Base-by-base conservation (phyloP, 2,797 vertebrate species). In the Hafferia zeledoni region DNA sequence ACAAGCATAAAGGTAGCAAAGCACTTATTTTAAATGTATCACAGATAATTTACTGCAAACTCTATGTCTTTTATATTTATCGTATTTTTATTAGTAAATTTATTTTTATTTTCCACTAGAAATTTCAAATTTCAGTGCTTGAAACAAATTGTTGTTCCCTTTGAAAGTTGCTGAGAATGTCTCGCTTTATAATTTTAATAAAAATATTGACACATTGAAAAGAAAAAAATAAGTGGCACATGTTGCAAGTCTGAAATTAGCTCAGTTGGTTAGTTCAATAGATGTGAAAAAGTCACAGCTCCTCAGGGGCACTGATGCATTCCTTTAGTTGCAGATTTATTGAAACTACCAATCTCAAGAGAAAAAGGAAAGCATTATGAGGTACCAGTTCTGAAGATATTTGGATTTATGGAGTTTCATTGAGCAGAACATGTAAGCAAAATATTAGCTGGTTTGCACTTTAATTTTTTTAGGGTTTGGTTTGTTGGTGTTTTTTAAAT, bases 1-100 rank as follows among this genome's bases (percentile, higher is more conserved):
- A 2, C 12, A 79, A 75, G 8, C 1, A 0, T 11, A 2, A 4
- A 22, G 17, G 3, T 30, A 46, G 16, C 47, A 35, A 65, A 70
- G 22, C 44, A 44, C 1, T 33, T 44, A 7, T 13, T 76, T 80
- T 47, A 77, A 74, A 77, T 39, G 3, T 44, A 53, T 61, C 24
- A 69, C 27, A 35, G 13, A 15, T 30, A 69, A 46, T 53, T 60
- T 56, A 57, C 24, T 50, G 7, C 13, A 69, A 65, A 41, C 5
- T 4, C 49, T 71, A 41, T 27, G 12, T 6, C 23, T 22, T 61
- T 50, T 5, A 17, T 9, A 30, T 39, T 56, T 17, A 39, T 39
- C 1, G 13, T 41, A 13, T 53, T 43, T 87, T 69, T 27, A 65
- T 77, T 57, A 30, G 18, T 53, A 30, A 33, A 24, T 69, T 20